Evolutionary conservation across 2,113 vertebrate species (phyloP).

Genomic region (Peromyscus polionotus): DNA sequence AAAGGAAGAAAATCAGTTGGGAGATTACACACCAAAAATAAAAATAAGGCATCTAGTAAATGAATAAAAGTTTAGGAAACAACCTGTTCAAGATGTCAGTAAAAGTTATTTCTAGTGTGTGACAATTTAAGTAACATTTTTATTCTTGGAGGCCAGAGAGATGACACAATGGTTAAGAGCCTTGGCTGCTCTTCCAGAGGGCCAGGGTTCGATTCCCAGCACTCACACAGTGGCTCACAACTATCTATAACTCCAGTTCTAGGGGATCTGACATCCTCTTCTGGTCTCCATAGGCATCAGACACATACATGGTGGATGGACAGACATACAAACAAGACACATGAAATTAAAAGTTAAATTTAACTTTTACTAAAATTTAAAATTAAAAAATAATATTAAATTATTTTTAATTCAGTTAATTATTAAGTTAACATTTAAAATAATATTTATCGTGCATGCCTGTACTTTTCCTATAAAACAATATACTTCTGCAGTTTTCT

Average conservation of each 20-base stretch:
- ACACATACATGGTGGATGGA: background rate
- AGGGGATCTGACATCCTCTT: background rate
- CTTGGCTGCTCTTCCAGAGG: background rate
- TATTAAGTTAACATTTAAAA: background rate
- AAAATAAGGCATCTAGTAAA: background rate
- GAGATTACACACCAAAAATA: background rate
- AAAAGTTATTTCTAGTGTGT: background rate
- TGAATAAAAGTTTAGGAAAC: background rate
- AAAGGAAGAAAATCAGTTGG: background rate
- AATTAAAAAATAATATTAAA: background rate
- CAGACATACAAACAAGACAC: background rate
- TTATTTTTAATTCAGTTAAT: background rate
- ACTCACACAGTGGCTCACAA: background rate
- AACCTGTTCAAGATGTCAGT: constrained; percentile 11
- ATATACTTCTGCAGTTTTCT: background rate
- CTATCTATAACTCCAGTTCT: no score
- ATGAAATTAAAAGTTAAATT: background rate
- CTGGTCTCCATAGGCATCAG: background rate
- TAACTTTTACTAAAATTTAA: background rate
- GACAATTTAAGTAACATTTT: background rate
- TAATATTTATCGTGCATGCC: background rate
- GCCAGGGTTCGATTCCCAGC: background rate
- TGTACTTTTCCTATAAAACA: constrained; percentile 12
- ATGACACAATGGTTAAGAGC: background rate
- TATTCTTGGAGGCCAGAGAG: background rate